phyloP scores from a whole-genome alignment of 2,888 invertebrate species.

The Synanthedon vespiformis region DNA sequence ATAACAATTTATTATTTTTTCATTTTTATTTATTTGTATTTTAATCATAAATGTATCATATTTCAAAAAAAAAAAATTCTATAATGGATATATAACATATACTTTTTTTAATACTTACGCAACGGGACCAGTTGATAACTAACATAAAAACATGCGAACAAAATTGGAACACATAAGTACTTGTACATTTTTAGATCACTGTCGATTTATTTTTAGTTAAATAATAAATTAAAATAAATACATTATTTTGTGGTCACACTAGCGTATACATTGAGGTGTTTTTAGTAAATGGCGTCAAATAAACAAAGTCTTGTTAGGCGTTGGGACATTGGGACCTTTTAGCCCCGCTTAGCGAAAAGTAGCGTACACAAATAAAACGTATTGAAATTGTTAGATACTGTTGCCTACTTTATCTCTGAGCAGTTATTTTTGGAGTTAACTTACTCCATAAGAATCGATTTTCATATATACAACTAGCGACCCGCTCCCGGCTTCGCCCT shows the following conservation, averaged over 20 bases:
- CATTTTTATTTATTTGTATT: too few species aligned
- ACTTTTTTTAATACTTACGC: slow-evolving; percentile 35
- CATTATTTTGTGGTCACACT: slow-evolving; percentile 6
- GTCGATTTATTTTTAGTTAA: not conserved
- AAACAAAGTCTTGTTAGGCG: slow-evolving; percentile 3
- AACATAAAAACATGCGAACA: slow-evolving; percentile 34
- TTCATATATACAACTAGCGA: too few species aligned
- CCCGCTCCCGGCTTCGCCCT: too few species aligned
- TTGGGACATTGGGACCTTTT: not conserved
- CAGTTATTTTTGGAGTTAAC: too few species aligned
- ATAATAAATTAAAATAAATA: not conserved
- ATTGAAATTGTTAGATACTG: too few species aligned
- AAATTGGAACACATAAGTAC: slow-evolving; percentile 4
- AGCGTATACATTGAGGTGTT: slow-evolving; percentile 22
- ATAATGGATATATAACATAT: not conserved
- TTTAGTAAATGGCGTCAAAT: slow-evolving; percentile 29
- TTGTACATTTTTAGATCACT: not conserved
- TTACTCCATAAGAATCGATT: too few species aligned
- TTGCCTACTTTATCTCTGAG: too few species aligned
- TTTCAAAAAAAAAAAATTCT: not conserved
- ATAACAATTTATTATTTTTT: too few species aligned
- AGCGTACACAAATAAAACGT: too few species aligned
- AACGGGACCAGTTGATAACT: slow-evolving; percentile 47
- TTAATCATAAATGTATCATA: too few species aligned
- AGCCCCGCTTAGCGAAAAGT: too few species aligned